Percentiles rank a stretch among this genome's conserved stretches.
These are phyloP conservation scores for Podarcis muralis DNA, from an alignment of 2,113 vertebrate species.

Conservation along the genomic window DNA sequence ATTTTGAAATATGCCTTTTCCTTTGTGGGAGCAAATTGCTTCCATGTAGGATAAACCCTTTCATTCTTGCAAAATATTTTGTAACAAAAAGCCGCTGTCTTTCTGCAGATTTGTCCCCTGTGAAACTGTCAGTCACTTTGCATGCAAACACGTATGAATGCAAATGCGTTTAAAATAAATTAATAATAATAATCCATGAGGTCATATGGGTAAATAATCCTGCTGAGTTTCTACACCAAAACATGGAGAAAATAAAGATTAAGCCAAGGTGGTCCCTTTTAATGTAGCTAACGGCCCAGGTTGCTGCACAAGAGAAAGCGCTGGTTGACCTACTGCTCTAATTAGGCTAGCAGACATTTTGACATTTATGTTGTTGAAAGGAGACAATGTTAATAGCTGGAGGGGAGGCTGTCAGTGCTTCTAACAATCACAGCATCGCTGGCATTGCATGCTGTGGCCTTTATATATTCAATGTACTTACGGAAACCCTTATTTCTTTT, in stretches of 20 bases:
- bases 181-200: constrained; percentile 12
- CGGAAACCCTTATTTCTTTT: constrained; percentile 41
- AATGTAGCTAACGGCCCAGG: constrained; percentile 40
- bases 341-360: constrained; percentile 69
- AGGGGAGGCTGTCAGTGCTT: constrained; percentile 67
- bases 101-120: background rate
- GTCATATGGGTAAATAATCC: constrained; percentile 23
- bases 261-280: constrained; percentile 52
- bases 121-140: background rate
- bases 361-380: constrained; percentile 68
- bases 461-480: constrained; percentile 57
- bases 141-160: background rate
- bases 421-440: constrained; percentile 67
- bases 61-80: background rate
- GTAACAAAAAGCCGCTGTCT: no score
- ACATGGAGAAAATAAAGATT: constrained; percentile 48
- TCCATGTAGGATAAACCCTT: rapidly evolving
- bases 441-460: constrained; percentile 21
- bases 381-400: constrained; percentile 67
- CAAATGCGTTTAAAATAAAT: background rate
- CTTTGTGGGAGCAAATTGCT: background rate
- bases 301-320: constrained; percentile 56
- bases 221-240: constrained; percentile 29
- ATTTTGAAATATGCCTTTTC: background rate
- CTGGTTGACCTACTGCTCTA: constrained; percentile 75